Base-by-base conservation (phyloP, 2,113 vertebrate species). In the Pristiophorus japonicus region DNA sequence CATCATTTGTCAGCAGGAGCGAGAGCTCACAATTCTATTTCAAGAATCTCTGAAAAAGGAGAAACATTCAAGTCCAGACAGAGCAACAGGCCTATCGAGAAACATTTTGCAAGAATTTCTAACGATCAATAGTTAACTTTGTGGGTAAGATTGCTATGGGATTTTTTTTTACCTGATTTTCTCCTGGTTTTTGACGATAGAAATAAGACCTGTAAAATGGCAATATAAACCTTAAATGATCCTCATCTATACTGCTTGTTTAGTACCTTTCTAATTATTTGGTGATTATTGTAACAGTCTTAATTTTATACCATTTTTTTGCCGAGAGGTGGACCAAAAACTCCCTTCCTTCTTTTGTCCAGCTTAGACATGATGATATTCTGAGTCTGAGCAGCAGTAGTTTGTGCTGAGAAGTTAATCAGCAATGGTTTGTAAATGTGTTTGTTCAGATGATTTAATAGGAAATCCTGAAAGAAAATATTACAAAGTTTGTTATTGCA, bases 401-500 rank as follows among this genome's bases (percentile, higher is more conserved):
- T 99, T 97, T 99, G 99, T 87, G 98, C 98, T 88, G 98, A 99
- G 96, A 99, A 99, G 97, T 99, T 99, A 96, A 99, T 97, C 81
- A 99, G 97, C 96, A 99, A 96, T 66, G 98, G 98, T 96, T 97
- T 98, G 97, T 99, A 99, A 94, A 97, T 96, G 20, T 99, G 97
- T 96, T 99, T 99, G 96, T 98, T 96, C 96, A 99, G 97, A 38
- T 96, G 97, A 95, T 98, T 98, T 97, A 99, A 96, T 94, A 99
- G 97, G 96, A 99, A 99, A 97, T 99, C 98, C 98, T 99, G 95
- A 14, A 96, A 95, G n/a, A n/a, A 96, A 96, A 95, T 16, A 91
- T 18, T 95, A 96, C 85, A 95, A 96, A 97, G 73, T 45, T 51
- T 42, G 38, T 67, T 27, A 66, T 20, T 94, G 10, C 3, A 87